phyloP scores from a whole-genome alignment of 2,113 vertebrate species.

The Caranx melampygus region DNA sequence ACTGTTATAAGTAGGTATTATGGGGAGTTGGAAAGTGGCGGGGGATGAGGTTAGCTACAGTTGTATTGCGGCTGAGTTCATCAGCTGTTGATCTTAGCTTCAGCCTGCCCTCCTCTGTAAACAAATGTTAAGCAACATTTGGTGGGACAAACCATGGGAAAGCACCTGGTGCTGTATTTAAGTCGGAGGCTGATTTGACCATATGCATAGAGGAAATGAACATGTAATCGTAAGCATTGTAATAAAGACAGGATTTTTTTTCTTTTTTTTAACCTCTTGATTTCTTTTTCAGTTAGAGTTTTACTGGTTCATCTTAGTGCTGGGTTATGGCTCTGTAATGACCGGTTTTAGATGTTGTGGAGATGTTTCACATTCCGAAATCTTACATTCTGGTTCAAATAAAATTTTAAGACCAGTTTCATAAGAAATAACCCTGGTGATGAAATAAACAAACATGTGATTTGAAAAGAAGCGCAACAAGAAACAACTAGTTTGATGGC shows the following conservation, averaged over 20 bases:
- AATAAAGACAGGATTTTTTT: no score
- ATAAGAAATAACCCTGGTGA: background rate
- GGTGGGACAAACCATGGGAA: conserved; percentile 56
- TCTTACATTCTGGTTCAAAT: background rate
- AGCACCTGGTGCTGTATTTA: conserved; percentile 64
- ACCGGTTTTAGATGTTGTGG: background rate
- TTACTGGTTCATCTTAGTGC: background rate
- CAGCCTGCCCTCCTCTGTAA: conserved; percentile 52
- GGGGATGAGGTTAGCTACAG: conserved; percentile 16
- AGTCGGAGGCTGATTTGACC: background rate
- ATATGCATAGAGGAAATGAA: conserved; percentile 1
- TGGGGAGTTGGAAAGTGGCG: background rate
- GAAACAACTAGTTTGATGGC: background rate
- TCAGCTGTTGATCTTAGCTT: conserved; percentile 68
- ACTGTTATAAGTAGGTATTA: background rate
- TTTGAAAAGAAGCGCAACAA: background rate
- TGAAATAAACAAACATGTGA: conserved; percentile 1
- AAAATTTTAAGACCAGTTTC: background rate
- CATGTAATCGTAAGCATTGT: background rate
- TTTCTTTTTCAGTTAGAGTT: background rate
- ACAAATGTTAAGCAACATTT: conserved; percentile 77
- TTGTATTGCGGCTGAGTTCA: conserved; percentile 38
- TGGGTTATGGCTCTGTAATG: background rate
- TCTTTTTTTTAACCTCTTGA: background rate
- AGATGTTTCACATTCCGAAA: conserved; percentile 10